Percentiles rank a stretch among this genome's conserved stretches.
Evolutionary conservation across 2,888 invertebrate species (phyloP).

Genomic region (Gortyna flavago): DNA sequence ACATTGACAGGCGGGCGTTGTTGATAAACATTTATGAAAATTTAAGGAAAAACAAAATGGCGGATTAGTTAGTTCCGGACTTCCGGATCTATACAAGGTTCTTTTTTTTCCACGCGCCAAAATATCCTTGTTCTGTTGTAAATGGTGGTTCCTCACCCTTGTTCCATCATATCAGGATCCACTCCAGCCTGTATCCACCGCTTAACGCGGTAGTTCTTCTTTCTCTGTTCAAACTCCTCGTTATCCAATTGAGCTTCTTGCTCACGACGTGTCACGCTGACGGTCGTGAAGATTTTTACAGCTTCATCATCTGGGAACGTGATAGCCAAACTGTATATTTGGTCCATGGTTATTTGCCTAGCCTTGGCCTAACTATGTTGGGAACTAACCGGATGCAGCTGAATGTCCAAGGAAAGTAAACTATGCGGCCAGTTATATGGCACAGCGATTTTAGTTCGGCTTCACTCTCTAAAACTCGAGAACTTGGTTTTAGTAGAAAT

Average conservation of each 20-base stretch:
- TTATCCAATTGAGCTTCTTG: conserved; percentile 98
- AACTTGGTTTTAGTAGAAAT: too few species aligned
- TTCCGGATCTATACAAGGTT: too few species aligned
- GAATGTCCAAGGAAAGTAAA: neutral
- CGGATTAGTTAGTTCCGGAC: too few species aligned
- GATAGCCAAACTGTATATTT: neutral
- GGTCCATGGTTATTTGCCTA: neutral
- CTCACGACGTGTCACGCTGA: conserved; percentile 97
- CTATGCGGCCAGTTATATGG: neutral
- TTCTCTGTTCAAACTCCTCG: conserved; percentile 96
- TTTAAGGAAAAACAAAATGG: too few species aligned
- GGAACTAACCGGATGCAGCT: neutral
- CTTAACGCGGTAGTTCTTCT: conserved; percentile 96
- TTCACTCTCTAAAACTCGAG: neutral
- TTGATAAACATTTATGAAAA: too few species aligned
- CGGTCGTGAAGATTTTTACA: conserved; percentile 97
- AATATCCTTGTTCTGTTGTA: neutral
- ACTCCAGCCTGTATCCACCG: conserved; percentile 96
- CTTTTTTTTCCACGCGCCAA: too few species aligned
- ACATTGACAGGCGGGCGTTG: too few species aligned
- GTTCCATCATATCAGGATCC: conserved; percentile 94
- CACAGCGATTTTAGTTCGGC: neutral
- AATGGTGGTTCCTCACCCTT: conserved; percentile 80
- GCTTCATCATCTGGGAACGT: conserved; percentile 94
- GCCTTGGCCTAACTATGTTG: neutral